Evolutionary conservation across 2,113 vertebrate genomes (phyloP).

Genomic region (Sander lucioperca): DNA sequence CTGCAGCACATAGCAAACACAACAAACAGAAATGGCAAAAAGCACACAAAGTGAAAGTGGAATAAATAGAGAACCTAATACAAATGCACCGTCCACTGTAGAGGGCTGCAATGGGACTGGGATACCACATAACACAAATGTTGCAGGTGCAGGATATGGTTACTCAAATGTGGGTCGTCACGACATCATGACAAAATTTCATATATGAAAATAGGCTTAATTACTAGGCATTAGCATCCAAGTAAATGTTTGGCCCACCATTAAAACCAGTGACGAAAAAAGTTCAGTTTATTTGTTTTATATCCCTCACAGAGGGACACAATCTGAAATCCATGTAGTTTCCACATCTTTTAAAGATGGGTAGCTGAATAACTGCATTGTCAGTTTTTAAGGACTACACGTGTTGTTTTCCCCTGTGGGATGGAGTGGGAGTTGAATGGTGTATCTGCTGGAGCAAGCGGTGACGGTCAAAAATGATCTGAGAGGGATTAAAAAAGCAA

Average conservation of each 20-base stretch:
- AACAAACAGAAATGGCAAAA: constrained; percentile 9
- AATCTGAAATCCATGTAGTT: neutral
- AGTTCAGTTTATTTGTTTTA: neutral
- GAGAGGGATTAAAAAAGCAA: neutral
- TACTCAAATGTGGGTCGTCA: neutral
- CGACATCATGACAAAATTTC: neutral
- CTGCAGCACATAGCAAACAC: constrained; percentile 30
- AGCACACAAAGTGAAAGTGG: neutral
- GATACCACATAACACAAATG: neutral
- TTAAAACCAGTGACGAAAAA: neutral
- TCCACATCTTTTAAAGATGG: neutral
- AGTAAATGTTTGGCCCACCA: neutral
- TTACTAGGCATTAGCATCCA: neutral
- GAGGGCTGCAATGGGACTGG: constrained; percentile 8
- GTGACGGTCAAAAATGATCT: neutral
- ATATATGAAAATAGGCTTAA: neutral
- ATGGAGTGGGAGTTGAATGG: neutral
- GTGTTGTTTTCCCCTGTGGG: neutral
- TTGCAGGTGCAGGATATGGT: neutral
- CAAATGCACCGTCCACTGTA: neutral
- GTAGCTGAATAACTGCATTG: neutral
- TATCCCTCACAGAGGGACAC: neutral
- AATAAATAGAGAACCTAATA: neutral
- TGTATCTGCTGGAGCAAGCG: neutral
- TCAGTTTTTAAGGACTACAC: neutral